phyloP scores from a whole-genome alignment of 2,888 invertebrate species.

The Sinopyrophorus schimmeli region DNA sequence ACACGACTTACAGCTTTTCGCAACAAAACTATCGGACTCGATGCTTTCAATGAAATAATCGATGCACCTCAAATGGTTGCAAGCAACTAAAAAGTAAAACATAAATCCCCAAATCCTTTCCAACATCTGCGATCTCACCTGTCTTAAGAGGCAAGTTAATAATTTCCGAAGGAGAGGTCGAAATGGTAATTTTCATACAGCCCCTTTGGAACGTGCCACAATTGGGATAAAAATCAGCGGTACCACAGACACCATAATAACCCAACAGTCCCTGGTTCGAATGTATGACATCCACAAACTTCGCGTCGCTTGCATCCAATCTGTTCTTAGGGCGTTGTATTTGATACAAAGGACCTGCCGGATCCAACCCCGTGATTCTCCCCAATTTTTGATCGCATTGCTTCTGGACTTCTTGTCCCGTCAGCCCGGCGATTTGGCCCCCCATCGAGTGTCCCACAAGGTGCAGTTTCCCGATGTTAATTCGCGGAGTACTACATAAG shows the following conservation, averaged over 20 bases:
- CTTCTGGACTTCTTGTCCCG: background rate
- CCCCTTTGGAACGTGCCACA: constrained; percentile 12
- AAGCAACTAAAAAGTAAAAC: constrained; percentile 13
- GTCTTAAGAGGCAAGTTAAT: constrained; percentile 1
- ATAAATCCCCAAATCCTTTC: too few relatives aligned
- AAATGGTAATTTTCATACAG: background rate
- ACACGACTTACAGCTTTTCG: too few relatives aligned
- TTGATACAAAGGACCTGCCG: constrained; percentile 8
- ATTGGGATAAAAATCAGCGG: constrained; percentile 16
- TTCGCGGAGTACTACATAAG: background rate
- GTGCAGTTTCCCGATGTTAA: background rate
- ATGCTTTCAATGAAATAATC: constrained; percentile 10
- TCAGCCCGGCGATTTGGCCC: background rate
- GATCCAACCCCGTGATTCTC: constrained; percentile 14
- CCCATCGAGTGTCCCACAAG: constrained; percentile 7
- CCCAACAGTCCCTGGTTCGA: background rate
- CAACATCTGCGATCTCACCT: constrained; percentile 7
- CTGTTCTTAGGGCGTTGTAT: background rate
- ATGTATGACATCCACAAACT: constrained; percentile 15
- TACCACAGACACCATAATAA: constrained; percentile 5
- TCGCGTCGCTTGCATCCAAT: constrained; percentile 6
- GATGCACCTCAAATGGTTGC: constrained; percentile 6
- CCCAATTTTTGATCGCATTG: constrained; percentile 1
- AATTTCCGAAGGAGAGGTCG: background rate
- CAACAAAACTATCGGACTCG: background rate